Evolutionary conservation across 2,888 invertebrate species (phyloP).

Genomic region (Cephalotes varians): DNA sequence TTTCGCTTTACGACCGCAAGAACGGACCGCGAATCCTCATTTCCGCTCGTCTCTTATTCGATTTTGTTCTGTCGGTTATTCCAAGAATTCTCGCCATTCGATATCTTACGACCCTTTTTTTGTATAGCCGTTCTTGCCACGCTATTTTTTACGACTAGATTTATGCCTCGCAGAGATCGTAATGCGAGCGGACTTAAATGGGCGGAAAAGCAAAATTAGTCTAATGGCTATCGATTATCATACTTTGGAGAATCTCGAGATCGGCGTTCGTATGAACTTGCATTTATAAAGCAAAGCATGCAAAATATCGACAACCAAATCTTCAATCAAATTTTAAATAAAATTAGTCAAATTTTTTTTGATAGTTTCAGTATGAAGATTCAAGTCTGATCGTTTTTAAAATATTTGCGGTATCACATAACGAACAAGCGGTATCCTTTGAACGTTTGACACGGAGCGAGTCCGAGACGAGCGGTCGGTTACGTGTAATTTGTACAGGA

Average conservation of each 20-base stretch:
- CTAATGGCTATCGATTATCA: neutral
- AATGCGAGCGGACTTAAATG: conserved; percentile 13
- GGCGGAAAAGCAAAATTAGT: conserved; percentile 2
- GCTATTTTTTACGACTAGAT: conserved; percentile 34
- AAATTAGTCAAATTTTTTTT: too few species aligned
- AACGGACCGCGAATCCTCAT: conserved; percentile 72
- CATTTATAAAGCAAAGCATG: neutral
- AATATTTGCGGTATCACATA: conserved; percentile 12
- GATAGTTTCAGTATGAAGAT: neutral
- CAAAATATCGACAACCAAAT: neutral
- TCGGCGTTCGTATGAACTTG: neutral
- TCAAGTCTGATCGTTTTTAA: neutral
- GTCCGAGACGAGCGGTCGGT: conserved; percentile 65
- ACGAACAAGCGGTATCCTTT: conserved; percentile 62
- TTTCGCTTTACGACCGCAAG: conserved; percentile 80
- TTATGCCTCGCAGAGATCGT: conserved; percentile 22
- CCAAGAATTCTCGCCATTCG: conserved; percentile 35
- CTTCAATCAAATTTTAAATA: neutral
- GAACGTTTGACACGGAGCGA: conserved; percentile 59
- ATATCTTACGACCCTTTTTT: neutral
- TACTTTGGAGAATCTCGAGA: neutral
- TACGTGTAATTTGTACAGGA: conserved; percentile 74
- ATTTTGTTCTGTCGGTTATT: conserved; percentile 47
- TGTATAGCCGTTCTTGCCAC: neutral
- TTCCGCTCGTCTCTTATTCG: conserved; percentile 52